These are phyloP conservation scores for Aplocera efformata DNA, from an alignment of 2,888 invertebrate species.

Conservation along the genomic window DNA sequence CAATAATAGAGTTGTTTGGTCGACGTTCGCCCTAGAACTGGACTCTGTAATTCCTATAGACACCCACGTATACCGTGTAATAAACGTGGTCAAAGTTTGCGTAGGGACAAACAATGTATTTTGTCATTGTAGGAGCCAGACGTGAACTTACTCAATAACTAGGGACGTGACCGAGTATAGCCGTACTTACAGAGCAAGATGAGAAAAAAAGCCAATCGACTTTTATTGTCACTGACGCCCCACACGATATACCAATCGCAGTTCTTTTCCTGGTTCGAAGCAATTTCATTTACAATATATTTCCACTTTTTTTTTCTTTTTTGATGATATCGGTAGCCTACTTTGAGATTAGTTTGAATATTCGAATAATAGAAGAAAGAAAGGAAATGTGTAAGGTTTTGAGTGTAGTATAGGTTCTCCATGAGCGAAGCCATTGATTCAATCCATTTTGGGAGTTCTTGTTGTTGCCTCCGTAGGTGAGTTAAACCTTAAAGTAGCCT, in stretches of 20 bases:
- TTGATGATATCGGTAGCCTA: no score
- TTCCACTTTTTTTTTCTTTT: no score
- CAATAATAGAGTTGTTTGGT: slow-evolving; percentile 6
- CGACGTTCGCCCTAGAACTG: slow-evolving; percentile 18
- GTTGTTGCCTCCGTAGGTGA: no score
- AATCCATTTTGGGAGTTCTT: no score
- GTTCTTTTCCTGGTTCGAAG: slow-evolving; percentile 11
- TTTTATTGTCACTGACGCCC: slow-evolving; percentile 22
- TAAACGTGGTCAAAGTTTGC: slow-evolving; percentile 35
- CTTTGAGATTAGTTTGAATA: no score
- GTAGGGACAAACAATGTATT: slow-evolving; percentile 34
- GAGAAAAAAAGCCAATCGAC: slow-evolving; percentile 26
- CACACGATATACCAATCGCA: slow-evolving; percentile 19
- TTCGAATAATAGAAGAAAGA: no score
- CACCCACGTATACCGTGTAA: slow-evolving; percentile 28
- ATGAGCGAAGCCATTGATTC: no score
- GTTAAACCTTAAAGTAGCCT: no score
- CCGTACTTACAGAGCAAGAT: slow-evolving; percentile 20
- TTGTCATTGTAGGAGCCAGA: slow-evolving; percentile 34
- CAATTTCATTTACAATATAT: background rate
- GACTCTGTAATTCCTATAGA: slow-evolving; percentile 19
- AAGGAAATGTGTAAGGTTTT: no score
- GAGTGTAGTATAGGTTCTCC: no score
- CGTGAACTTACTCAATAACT: slow-evolving; percentile 31
- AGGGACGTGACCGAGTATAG: slow-evolving; percentile 24